Base-by-base conservation (phyloP, 2,888 invertebrate species). In the Candidula unifasciata region DNA sequence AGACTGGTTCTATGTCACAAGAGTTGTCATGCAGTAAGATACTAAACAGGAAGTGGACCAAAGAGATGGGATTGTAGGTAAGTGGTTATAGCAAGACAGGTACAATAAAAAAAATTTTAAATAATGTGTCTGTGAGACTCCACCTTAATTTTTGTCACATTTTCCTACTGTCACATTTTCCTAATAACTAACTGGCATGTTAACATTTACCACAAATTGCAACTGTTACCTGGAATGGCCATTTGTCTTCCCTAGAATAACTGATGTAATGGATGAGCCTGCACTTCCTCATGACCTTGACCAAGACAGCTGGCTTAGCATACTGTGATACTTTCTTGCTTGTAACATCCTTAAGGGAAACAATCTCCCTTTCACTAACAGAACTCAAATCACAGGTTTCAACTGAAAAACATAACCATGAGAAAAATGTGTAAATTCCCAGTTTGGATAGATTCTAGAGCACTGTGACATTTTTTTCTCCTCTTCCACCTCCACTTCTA, bases 201-300 rank as follows among this genome's bases (percentile, higher is more conserved):
- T 60, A 60, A 5, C 21, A 5, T 16, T 24, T n/a, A 60, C 21
- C 3, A 5, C n/a, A 60, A 21, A 60, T 21, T 24, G 8, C 8
- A 44, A 37, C 5, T 66, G 27, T 44, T 78, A 90, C 90, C 90
- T 89, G 90, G 69, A 89, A 89, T 24, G 90, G 90, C 89, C 89
- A 91, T 82, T 88, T 90, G 68, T 89, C 90, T 69, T 85, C 81
- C 80, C 88, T 90, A 27, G 68, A 77, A 13, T 89, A 88, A 74
- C 87, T 89, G 30, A 88, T 89, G 82, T 89, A 91, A 81, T 90
- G 89, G 16, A 89, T 77, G 44, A 91, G 82, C 30, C 89, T 79
- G 24, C 88, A 89, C 79, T 89, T 89, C 10, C 87, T 76, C 52
- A 90, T 27, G 16, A 91, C 89, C 73, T 87, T 82, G 21, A 90